A percentile compares a stretch with the other conserved stretches of the same genome.
Conservation (phyloP, 2,797 vertebrate species). For the Mormyrus hasselquistii region DNA sequence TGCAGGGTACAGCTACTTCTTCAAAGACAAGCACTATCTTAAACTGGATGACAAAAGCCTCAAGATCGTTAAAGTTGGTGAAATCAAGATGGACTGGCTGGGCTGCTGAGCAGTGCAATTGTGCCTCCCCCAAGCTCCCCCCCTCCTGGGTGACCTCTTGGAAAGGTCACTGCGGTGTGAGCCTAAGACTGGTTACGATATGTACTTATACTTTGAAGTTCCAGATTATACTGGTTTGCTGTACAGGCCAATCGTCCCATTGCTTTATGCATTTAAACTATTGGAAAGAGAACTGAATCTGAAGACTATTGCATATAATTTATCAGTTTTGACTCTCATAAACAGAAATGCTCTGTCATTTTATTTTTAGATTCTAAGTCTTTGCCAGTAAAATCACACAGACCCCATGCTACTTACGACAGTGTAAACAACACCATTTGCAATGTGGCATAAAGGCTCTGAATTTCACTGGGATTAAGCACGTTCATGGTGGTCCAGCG, state of each 20-base stretch:
- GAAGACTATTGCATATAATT: constrained; percentile 43
- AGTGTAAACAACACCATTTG: constrained; percentile 32
- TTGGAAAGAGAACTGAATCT: constrained; percentile 43
- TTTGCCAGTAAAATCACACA: constrained; percentile 25
- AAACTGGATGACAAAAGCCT: constrained; percentile 91
- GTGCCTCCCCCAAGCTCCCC: constrained; percentile 30
- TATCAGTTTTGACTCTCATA: constrained; percentile 48
- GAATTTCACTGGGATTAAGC: constrained; percentile 53
- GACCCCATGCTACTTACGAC: constrained; percentile 18
- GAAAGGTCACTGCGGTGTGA: constrained; percentile 49
- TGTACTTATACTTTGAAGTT: constrained; percentile 38
- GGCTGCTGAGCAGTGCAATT: constrained; percentile 70
- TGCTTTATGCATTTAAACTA: constrained; percentile 43
- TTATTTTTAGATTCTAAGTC: neutral
- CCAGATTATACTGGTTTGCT: constrained; percentile 42
- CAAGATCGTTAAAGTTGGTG: constrained; percentile 92
- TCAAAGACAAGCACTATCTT: constrained; percentile 89
- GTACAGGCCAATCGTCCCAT: constrained; percentile 45
- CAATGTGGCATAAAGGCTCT: neutral
- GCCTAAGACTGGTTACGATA: constrained; percentile 62
- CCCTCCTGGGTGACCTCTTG: constrained; percentile 26
- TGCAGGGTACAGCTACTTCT: constrained; percentile 93
- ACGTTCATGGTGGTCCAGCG: constrained; percentile 56
- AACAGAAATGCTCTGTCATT: constrained; percentile 37
- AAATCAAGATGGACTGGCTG: constrained; percentile 92